Base-by-base conservation (phyloP, 2,888 invertebrate genomes). In the Toxonevra muliebris region DNA sequence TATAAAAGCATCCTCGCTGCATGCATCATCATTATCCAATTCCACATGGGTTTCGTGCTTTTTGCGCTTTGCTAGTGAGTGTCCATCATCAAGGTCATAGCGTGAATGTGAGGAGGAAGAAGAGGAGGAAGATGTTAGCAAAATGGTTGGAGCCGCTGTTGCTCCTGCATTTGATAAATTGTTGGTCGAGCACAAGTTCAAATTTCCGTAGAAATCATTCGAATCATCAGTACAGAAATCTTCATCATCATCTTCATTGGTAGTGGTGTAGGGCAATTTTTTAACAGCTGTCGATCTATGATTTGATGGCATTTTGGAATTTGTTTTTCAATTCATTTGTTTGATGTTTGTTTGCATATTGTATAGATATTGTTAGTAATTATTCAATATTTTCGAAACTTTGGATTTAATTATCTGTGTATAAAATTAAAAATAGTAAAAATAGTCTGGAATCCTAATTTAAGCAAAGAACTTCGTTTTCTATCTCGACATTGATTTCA, bases 1-100 rank as follows among this genome's bases (percentile, higher is more conserved):
- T 73, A 83, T 82, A 65, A 85, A 85, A 65, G 83, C 84, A 75
- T 85, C 85, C 73, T 85, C 85, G 74, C 85, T 85, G 77, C 85
- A 85, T 63, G 85, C 85, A 77, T 85, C 85, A 69, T 85, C 85
- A 70, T 82, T 84, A 75, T 85, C 85, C 69, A 84, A 75, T 65
- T 84, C 82, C 61, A 85, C 81, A 58, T 77, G 76, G 17, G 79
- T 79, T 70, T 82, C 83, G 54, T 83, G 76, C 73, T 80, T 80
- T 69, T 77, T 80, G 48, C 84, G 80, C 63, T 84, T 85, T 15
- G 79, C 74, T 17, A 74, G 74, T 60, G 73, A 70, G 65, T 73
- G 69, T 2, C 71, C 61, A 63, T 71, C 68, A 30, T 74, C 72
- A 41, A 73, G 74, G 59, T 73, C 70, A 52, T 66, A 70, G 59